Conservation (phyloP, 2,888 invertebrate species). For the Pseudococcus jackbeardsleyi region DNA sequence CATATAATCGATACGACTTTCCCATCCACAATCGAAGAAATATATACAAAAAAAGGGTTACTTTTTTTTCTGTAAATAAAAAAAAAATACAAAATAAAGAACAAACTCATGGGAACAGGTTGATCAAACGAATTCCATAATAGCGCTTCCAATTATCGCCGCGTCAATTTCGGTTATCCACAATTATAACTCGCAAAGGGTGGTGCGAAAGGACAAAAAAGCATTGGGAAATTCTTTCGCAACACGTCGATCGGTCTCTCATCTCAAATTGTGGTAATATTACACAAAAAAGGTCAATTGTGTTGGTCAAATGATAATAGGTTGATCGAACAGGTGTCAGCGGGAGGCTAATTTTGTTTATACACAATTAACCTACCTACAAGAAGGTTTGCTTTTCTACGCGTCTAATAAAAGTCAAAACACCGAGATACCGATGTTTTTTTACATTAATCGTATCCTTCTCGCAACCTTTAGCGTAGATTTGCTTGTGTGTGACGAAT, state of each 20-base stretch:
- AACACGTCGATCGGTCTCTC: constrained; percentile 7
- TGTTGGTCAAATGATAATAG: constrained; percentile 24
- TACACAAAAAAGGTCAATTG: constrained; percentile 45
- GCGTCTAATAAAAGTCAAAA: constrained; percentile 26
- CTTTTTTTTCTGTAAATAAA: not conserved
- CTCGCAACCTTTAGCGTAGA: not conserved
- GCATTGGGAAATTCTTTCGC: constrained; percentile 13
- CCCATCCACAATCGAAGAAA: not conserved
- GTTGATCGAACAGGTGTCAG: constrained; percentile 1
- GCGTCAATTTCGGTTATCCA: constrained; percentile 35
- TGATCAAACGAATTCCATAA: constrained; percentile 24
- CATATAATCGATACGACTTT: not conserved
- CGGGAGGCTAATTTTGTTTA: constrained; percentile 49
- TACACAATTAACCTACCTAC: constrained; percentile 52
- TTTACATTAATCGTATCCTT: constrained; percentile 36
- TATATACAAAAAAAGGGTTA: not conserved
- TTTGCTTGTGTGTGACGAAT: constrained; percentile 36
- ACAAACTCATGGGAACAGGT: not conserved
- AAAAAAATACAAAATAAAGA: not conserved
- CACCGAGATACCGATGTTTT: constrained; percentile 25
- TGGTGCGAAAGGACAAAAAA: constrained; percentile 20
- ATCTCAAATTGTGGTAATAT: constrained; percentile 39
- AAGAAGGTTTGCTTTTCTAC: constrained; percentile 2
- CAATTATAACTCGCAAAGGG: constrained; percentile 9
- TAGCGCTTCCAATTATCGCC: constrained; percentile 23